Evolutionary conservation across 2,113 vertebrate species (phyloP), one percentile per base, ranked within the genome.

Genomic region (Catagonus wagneri): DNA sequence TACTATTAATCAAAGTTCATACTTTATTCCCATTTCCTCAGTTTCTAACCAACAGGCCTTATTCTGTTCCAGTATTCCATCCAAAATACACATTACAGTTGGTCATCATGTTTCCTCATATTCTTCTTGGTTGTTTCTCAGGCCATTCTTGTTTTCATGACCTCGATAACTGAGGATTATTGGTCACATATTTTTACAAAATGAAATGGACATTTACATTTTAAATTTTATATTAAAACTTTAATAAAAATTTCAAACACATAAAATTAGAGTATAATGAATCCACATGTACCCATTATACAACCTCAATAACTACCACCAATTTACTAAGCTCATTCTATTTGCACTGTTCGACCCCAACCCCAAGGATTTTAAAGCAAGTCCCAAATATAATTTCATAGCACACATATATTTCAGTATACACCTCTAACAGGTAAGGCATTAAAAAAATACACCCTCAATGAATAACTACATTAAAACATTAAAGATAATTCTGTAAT

Each of bases 201-300:
- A 63, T 75, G 11, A 84, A 81, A 96, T 80, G 63, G n/a, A 36
- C 69, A 65, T 9, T 54, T 63, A 69, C 27, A 27, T 68, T 88
- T 94, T 52, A 15, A 72, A 66, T 87, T 86, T 96, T 75, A 89
- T 95, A 85, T 86, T 56, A 36, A 90, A 89, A 54, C 36, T 89
- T 75, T 56, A 72, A 52, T 87, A 68, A 94, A 87, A 61, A 56
- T 89, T 66, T 92, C 13, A 92, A 85, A 74, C 50, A 69, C 36
- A 83, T 52, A 84, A 72, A 91, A 79, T 66, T 79, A 89, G 15
- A 90, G 5, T 88, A 66, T 60, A 87, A 79, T 78, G 36, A 87
- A 80, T 63, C 54, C 11, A 34, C 27, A 61, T 69, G 23, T 89
- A 84, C 22, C 15, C 54, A 79, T 32, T 36, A 80, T 36, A 25